These are phyloP conservation scores for Macrosteles quadrilineatus DNA, from an alignment of 1,140 invertebrate genomes.

Conservation along the genomic window DNA sequence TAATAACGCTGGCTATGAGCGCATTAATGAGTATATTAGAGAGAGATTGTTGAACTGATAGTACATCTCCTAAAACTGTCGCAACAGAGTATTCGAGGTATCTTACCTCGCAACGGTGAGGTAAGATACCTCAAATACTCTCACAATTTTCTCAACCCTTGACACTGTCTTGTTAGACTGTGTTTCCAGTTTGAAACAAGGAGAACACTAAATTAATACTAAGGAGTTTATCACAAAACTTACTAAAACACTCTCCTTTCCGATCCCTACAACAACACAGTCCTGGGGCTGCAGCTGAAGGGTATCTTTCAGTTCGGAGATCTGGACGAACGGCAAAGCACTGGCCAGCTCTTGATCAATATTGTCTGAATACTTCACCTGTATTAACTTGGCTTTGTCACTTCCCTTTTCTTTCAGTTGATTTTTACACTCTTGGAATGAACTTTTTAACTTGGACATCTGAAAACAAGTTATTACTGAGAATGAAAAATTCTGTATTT, in stretches of 20 bases:
- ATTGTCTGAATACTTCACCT: neutral
- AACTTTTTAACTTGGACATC: neutral
- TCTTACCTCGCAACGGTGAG: too few relatives aligned
- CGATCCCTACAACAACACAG: conserved; percentile 10
- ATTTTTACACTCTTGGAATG: neutral
- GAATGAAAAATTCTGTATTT: too few relatives aligned
- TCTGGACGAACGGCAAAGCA: neutral
- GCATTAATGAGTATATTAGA: too few relatives aligned
- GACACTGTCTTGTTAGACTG: too few relatives aligned
- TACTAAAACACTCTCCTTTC: neutral
- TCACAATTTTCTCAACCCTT: too few relatives aligned
- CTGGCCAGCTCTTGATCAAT: neutral
- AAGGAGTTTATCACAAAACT: neutral
- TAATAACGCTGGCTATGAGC: too few relatives aligned
- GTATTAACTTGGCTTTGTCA: neutral
- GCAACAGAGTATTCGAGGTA: too few relatives aligned
- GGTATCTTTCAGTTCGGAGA: neutral
- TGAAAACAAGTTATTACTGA: neutral
- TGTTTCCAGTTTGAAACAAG: too few relatives aligned
- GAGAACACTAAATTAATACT: too few relatives aligned
- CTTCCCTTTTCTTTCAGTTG: neutral
- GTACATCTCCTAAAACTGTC: too few relatives aligned
- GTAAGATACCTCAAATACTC: too few relatives aligned
- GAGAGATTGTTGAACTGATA: too few relatives aligned
- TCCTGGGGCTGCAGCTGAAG: neutral